These are phyloP conservation scores for Hystrix brachyura DNA, from an alignment of 2,113 vertebrate genomes.

Conservation along the genomic window DNA sequence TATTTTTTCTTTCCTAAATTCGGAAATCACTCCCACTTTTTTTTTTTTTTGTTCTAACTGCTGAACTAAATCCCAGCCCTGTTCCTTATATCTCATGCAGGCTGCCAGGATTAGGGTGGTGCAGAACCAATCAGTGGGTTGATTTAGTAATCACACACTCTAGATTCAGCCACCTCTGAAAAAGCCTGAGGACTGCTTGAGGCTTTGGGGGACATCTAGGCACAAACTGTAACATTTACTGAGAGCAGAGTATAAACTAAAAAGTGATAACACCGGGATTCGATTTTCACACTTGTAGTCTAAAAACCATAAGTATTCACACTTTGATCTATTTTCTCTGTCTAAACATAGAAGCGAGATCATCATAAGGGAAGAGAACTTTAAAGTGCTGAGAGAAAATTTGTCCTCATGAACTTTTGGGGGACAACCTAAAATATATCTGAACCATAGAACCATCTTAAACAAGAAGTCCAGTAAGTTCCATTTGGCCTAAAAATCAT, in stretches of 20 bases:
- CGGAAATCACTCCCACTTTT: no score
- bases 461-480: background rate
- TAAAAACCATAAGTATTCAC: background rate
- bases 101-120: no score
- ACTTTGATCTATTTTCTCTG: background rate
- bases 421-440: background rate
- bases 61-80: no score
- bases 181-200: no score
- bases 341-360: background rate
- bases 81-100: no score
- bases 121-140: no score
- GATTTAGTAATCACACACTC: no score
- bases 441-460: background rate
- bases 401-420: background rate
- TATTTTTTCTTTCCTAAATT: no score
- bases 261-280: background rate
- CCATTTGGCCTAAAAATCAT: background rate
- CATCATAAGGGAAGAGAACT: background rate
- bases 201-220: no score
- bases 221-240: no score
- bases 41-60: no score
- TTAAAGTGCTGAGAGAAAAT: background rate
- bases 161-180: no score
- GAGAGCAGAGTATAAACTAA: background rate
- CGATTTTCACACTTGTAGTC: background rate